These are phyloP conservation scores for Bombyx huttoni DNA, from an alignment of 2,888 invertebrate species.

Conservation along the genomic window DNA sequence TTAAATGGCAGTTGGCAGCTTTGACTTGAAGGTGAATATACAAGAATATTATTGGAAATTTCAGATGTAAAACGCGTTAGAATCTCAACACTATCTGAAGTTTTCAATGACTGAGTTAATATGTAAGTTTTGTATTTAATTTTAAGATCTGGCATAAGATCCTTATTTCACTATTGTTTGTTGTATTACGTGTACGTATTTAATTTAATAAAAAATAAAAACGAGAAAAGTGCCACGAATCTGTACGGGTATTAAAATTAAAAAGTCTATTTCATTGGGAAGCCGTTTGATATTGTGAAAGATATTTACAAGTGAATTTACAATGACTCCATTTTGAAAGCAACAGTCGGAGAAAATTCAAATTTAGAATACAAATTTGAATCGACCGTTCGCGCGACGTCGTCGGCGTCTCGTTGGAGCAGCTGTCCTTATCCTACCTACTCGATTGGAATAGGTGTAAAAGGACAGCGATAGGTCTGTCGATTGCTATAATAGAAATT, in stretches of 20 bases:
- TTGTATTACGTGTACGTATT: conserved; percentile 6
- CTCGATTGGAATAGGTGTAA: conserved; percentile 32
- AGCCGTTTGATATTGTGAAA: not conserved
- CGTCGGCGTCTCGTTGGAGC: conserved; percentile 1
- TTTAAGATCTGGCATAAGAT: conserved; percentile 46
- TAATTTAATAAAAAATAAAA: not conserved
- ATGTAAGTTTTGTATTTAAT: conserved; percentile 18
- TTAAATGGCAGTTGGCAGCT: not conserved
- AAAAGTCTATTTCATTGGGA: conserved; percentile 5
- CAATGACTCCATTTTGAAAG: not conserved
- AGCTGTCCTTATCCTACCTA: conserved; percentile 32
- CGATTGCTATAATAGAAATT: conserved; percentile 1
- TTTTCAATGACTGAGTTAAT: conserved; percentile 62
- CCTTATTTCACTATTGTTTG: conserved; percentile 31
- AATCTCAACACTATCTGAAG: conserved; percentile 65
- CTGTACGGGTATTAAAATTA: conserved; percentile 3
- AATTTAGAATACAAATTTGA: conserved; percentile 1
- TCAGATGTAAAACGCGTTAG: conserved; percentile 56
- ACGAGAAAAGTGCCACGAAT: not conserved
- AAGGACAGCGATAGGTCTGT: conserved; percentile 21
- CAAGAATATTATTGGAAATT: conserved; percentile 59
- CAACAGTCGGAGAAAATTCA: not conserved
- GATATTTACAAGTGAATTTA: not conserved
- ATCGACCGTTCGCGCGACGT: not conserved
- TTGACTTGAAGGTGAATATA: conserved; percentile 1